Conservation (phyloP, 2,113 vertebrate genomes). For the Herpailurus yagouaroundi region DNA sequence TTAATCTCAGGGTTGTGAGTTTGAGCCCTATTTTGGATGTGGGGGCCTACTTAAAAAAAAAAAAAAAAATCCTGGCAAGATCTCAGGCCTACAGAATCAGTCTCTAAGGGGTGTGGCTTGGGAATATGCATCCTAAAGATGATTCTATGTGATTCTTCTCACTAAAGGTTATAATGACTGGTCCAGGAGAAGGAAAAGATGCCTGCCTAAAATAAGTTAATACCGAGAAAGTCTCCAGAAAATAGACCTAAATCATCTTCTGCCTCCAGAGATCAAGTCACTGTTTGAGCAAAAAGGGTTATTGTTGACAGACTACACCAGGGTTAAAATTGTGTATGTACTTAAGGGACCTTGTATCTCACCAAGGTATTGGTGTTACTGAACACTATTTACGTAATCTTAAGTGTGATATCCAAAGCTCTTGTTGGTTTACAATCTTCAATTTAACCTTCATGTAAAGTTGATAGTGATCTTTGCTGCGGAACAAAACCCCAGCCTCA, state of each 20-base stretch:
- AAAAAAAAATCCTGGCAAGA: neutral
- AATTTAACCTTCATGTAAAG: conserved; percentile 59
- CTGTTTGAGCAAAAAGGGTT: conserved; percentile 57
- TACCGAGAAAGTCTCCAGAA: neutral
- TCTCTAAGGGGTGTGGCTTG: neutral
- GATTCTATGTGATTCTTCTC: neutral
- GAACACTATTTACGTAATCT: neutral
- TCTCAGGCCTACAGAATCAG: neutral
- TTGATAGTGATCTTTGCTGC: conserved; percentile 41
- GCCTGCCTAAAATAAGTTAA: conserved; percentile 3
- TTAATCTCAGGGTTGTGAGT: too few species aligned
- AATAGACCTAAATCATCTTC: conserved; percentile 19
- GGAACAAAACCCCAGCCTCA: neutral
- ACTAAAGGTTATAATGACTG: neutral
- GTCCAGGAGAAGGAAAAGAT: neutral
- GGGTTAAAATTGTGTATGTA: conserved; percentile 48
- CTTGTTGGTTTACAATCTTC: conserved; percentile 41
- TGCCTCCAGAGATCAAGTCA: conserved; percentile 35
- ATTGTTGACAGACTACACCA: conserved; percentile 55
- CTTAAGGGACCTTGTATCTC: conserved; percentile 18
- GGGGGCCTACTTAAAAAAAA: too few species aligned
- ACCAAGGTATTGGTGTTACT: neutral
- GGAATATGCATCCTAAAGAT: neutral
- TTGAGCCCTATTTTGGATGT: too few species aligned
- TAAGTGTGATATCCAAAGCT: conserved; percentile 25